Conservation (phyloP, 2,113 vertebrate genomes). For the Anthoscopus minutus region DNA sequence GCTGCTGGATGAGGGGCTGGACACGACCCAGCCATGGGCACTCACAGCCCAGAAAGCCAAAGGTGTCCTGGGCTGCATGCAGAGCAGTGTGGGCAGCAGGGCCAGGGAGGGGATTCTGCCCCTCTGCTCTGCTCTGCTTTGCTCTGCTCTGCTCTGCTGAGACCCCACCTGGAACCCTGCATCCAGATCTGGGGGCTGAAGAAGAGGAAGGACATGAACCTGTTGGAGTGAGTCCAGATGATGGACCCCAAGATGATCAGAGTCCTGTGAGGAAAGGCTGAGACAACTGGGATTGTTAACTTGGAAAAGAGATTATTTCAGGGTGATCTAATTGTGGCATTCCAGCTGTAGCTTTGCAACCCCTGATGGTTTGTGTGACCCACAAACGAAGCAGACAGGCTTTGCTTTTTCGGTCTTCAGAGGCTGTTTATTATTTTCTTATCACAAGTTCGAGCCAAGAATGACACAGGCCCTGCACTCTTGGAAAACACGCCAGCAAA, state of each 20-base stretch:
- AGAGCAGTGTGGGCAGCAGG: fast-evolving
- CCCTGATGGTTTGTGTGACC: too few relatives aligned
- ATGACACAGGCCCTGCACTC: too few relatives aligned
- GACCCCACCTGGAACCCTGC: fast-evolving
- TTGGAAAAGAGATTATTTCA: not conserved
- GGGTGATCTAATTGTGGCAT: not conserved
- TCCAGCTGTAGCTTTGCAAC: too few relatives aligned
- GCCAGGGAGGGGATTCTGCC: fast-evolving
- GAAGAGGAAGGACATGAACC: not conserved
- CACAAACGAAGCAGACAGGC: too few relatives aligned
- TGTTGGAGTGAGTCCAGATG: too few relatives aligned
- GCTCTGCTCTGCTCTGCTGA: not conserved
- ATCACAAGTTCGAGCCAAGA: too few relatives aligned
- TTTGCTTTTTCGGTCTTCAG: too few relatives aligned
- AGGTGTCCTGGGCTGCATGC: fast-evolving
- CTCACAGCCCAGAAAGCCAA: not conserved
- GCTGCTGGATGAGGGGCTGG: not conserved
- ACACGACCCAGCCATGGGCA: fast-evolving
- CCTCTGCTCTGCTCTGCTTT: fast-evolving
- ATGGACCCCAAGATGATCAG: not conserved
- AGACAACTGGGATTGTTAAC: too few relatives aligned
- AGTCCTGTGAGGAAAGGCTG: not conserved
- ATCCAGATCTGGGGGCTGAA: not conserved
- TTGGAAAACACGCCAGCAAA: too few relatives aligned
- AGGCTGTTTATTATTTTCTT: too few relatives aligned